Conservation (phyloP, 2,888 invertebrate genomes). For the Timema podura region DNA sequence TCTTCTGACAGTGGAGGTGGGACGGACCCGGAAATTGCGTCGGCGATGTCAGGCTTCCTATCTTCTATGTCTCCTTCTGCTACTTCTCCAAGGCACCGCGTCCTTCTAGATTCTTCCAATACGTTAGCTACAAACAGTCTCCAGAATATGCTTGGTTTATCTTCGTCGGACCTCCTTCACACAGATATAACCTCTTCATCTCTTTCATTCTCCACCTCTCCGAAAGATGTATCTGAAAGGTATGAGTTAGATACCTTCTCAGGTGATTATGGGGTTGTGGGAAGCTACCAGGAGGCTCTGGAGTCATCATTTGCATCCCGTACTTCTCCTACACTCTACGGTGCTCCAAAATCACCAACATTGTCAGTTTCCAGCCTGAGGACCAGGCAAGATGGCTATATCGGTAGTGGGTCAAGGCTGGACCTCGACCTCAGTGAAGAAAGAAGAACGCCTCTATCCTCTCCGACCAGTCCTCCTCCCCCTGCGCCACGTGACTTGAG, state of each 20-base stretch:
- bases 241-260: slow-evolving; percentile 14
- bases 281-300: slow-evolving; percentile 35
- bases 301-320: slow-evolving; percentile 11
- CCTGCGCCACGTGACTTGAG: slow-evolving; percentile 71
- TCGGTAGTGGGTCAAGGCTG: slow-evolving; percentile 43
- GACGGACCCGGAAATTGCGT: slow-evolving; percentile 59
- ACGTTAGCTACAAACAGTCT: slow-evolving; percentile 13
- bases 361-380: slow-evolving; percentile 60
- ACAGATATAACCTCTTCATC: slow-evolving; percentile 19
- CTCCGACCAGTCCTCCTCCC: slow-evolving; percentile 71
- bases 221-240: slow-evolving; percentile 6
- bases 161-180: slow-evolving; percentile 16
- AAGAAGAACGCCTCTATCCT: slow-evolving; percentile 40
- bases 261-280: slow-evolving; percentile 11
- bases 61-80: slow-evolving; percentile 22
- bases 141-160: slow-evolving; percentile 5
- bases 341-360: slow-evolving; percentile 56
- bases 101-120: slow-evolving; percentile 45
- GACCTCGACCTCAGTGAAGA: slow-evolving; percentile 25
- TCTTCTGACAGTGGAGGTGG: slow-evolving; percentile 58
- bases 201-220: not conserved
- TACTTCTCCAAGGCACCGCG: slow-evolving; percentile 27
- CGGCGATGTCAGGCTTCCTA: slow-evolving; percentile 34
- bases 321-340: slow-evolving; percentile 36
- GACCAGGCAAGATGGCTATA: slow-evolving; percentile 60